Evolutionary conservation across 2,888 invertebrate species (phyloP).

Genomic region (Caenorhabditis drosophilae): DNA sequence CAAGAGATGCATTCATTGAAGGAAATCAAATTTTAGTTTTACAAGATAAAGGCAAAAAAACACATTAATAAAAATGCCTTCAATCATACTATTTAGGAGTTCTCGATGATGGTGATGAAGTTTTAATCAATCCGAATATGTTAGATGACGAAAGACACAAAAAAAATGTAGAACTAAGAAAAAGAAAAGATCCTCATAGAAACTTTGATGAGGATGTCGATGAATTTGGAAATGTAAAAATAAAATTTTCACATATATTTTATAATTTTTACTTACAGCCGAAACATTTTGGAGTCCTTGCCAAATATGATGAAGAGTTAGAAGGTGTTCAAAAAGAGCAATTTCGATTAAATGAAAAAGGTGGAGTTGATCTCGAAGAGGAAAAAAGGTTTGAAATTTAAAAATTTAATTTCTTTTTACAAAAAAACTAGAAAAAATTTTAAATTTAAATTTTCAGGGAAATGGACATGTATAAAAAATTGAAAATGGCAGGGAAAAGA

Average conservation of each 20-base stretch:
- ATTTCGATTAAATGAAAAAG: conserved; percentile 59
- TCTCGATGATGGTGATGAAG: conserved; percentile 83
- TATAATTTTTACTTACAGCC: conserved; percentile 14
- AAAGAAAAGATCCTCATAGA: conserved; percentile 78
- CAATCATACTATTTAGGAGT: too few relatives aligned
- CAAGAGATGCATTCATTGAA: conserved; percentile 64
- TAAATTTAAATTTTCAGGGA: conserved; percentile 36
- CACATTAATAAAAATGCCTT: too few relatives aligned
- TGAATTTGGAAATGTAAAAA: conserved; percentile 73
- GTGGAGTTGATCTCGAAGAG: conserved; percentile 56
- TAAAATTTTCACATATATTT: conserved; percentile 4
- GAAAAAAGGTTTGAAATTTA: conserved; percentile 39
- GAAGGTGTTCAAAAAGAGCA: conserved; percentile 73
- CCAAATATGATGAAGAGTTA: conserved; percentile 94
- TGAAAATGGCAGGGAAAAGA: conserved; percentile 60
- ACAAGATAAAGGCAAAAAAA: conserved; percentile 86
- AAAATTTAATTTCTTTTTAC: not conserved
- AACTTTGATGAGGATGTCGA: conserved; percentile 77
- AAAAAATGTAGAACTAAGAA: conserved; percentile 82
- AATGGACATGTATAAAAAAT: conserved; percentile 24
- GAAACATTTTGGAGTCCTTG: conserved; percentile 74
- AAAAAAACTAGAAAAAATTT: not conserved
- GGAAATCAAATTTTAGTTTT: conserved; percentile 85
- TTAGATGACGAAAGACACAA: conserved; percentile 69
- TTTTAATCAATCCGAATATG: conserved; percentile 79